Evolutionary conservation across 2,888 invertebrate genomes (phyloP).

Genomic region (Caenorhabditis sp.): DNA sequence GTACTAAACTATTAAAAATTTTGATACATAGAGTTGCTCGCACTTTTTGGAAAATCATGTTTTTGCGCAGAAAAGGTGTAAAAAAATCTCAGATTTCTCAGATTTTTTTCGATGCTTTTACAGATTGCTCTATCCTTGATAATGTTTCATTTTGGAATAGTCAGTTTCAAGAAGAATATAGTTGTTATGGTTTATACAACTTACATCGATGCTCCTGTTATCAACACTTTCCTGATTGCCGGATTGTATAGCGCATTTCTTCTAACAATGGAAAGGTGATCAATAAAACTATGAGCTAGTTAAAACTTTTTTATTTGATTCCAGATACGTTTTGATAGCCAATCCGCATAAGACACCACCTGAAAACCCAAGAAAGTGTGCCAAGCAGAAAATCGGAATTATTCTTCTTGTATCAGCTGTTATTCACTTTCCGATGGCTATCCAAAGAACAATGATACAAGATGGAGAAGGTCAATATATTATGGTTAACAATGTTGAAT

Average conservation of each 20-base stretch:
- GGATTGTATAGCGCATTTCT: slow-evolving; percentile 68
- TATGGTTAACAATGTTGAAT: slow-evolving; percentile 58
- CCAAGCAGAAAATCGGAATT: slow-evolving; percentile 52
- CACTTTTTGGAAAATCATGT: too few species aligned
- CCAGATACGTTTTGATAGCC: slow-evolving; percentile 60
- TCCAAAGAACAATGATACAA: slow-evolving; percentile 47
- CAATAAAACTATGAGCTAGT: not conserved
- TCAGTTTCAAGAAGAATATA: slow-evolving; percentile 6
- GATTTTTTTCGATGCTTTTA: not conserved
- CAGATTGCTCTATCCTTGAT: slow-evolving; percentile 37
- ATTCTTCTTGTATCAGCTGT: slow-evolving; percentile 53
- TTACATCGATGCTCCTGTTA: slow-evolving; percentile 79
- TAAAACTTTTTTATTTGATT: not conserved
- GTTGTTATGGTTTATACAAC: slow-evolving; percentile 76
- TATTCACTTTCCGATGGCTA: slow-evolving; percentile 67
- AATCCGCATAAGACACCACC: slow-evolving; percentile 49
- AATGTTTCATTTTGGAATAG: slow-evolving; percentile 38
- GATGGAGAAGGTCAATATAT: slow-evolving; percentile 41
- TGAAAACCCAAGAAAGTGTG: slow-evolving; percentile 32
- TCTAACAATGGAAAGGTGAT: slow-evolving; percentile 66
- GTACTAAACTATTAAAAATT: too few species aligned
- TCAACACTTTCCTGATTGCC: slow-evolving; percentile 77
- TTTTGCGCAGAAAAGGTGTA: too few species aligned
- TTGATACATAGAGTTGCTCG: too few species aligned
- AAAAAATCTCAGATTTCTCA: too few species aligned